A percentile compares a stretch with the other conserved stretches of the same genome.
phyloP scores from a whole-genome alignment of 30 jellyfish, hydroid and myxozoan genomes.

The Aurelia aurita complex sp. Pacific region DNA sequence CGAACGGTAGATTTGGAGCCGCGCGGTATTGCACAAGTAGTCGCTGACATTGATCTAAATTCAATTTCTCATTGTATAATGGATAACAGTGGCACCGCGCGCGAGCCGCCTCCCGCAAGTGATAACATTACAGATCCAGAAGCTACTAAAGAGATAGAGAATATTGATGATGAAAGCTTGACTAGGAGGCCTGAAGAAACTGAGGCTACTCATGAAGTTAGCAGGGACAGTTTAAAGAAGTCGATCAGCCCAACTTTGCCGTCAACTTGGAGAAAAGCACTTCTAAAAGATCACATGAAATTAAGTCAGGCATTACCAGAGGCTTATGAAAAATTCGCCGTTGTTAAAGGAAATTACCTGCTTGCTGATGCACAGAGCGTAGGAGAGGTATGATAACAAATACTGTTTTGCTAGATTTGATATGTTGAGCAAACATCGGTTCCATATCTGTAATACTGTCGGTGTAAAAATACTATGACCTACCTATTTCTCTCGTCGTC shows the following conservation, averaged over 20 bases:
- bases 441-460: background rate
- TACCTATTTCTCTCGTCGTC: too few relatives aligned
- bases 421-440: background rate
- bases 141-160: background rate
- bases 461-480: too few relatives aligned
- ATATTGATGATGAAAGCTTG: background rate
- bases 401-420: too few relatives aligned
- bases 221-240: slow-evolving; percentile 22
- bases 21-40: slow-evolving; percentile 67
- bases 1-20: slow-evolving; percentile 68
- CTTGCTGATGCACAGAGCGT: slow-evolving; percentile 19
- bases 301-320: slow-evolving; percentile 14
- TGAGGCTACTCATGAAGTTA: background rate
- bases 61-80: slow-evolving; percentile 38
- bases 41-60: slow-evolving; percentile 61
- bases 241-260: slow-evolving; percentile 14
- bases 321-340: slow-evolving; percentile 18
- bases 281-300: slow-evolving; percentile 19
- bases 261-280: slow-evolving; percentile 56
- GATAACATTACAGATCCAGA: background rate
- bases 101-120: background rate
- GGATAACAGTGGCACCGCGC: background rate
- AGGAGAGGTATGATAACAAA: slow-evolving; percentile 10
- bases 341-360: slow-evolving; percentile 33
- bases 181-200: background rate